These are phyloP conservation scores for Drosophila barbarae DNA, from an alignment of 2,888 invertebrate genomes.

Conservation along the genomic window DNA sequence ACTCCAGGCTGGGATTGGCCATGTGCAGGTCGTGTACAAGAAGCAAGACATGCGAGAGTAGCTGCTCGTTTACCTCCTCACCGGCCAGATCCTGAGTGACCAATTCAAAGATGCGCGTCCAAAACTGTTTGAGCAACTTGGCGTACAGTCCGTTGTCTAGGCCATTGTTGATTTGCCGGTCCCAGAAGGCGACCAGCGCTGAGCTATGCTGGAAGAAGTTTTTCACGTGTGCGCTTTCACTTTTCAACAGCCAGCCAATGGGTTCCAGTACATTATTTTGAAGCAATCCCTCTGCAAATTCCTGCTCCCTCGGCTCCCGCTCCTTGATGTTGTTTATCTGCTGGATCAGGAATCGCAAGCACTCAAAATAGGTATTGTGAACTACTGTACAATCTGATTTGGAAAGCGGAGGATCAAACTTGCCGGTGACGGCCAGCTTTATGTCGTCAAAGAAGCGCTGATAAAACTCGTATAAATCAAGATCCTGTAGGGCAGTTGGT, in stretches of 20 bases:
- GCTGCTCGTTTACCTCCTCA: conserved; percentile 58
- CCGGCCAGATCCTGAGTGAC: conserved; percentile 58
- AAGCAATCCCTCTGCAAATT: conserved; percentile 55
- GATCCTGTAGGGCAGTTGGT: conserved; percentile 56
- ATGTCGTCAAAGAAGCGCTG: conserved; percentile 85
- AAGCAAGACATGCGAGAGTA: conserved; percentile 79
- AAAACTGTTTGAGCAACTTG: conserved; percentile 69
- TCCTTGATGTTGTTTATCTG: conserved; percentile 79
- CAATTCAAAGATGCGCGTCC: conserved; percentile 70
- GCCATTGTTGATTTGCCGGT: conserved; percentile 70
- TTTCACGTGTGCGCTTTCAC: conserved; percentile 75
- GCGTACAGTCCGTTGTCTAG: conserved; percentile 65
- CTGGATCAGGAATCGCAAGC: conserved; percentile 84
- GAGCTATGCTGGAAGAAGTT: conserved; percentile 81
- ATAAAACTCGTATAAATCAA: conserved; percentile 81
- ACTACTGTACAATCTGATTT: conserved; percentile 86
- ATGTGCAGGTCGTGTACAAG: conserved; percentile 77
- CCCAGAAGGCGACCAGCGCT: conserved; percentile 82
- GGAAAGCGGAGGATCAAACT: conserved; percentile 80
- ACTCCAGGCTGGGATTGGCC: conserved; percentile 78
- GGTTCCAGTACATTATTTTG: conserved; percentile 76
- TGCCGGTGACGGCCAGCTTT: conserved; percentile 83
- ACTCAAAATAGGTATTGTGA: conserved; percentile 86
- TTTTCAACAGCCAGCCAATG: conserved; percentile 80
- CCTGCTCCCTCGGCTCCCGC: conserved; percentile 30